These are phyloP conservation scores for Balaeniceps rex DNA, from an alignment of 2,113 vertebrate species.

Conservation along the genomic window DNA sequence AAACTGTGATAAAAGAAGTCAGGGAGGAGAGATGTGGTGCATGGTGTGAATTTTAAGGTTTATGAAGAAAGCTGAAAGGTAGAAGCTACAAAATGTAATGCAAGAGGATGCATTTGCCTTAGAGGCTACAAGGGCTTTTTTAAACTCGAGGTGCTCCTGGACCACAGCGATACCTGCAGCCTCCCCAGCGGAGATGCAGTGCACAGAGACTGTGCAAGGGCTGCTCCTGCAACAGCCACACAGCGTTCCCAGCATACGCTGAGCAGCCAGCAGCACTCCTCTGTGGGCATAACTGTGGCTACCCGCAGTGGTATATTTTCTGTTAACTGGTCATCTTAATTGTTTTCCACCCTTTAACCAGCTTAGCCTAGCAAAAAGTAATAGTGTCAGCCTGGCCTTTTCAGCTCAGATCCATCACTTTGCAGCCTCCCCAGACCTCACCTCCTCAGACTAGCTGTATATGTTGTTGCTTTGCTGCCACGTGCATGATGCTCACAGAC, in stretches of 20 bases:
- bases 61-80: neutral
- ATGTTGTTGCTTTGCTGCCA: neutral
- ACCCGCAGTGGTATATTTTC: neutral
- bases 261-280: neutral
- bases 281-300: neutral
- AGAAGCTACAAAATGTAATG: neutral
- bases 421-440: neutral
- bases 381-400: neutral
- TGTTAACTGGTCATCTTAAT: neutral
- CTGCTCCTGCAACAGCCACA: neutral
- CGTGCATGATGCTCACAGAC: rapidly evolving
- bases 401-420: neutral
- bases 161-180: neutral
- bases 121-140: neutral
- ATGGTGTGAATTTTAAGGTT: neutral
- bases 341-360: neutral
- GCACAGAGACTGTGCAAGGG: neutral
- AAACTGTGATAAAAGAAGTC: neutral
- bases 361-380: neutral
- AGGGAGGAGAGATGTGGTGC: neutral
- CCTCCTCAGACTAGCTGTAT: neutral
- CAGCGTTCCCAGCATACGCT: rapidly evolving
- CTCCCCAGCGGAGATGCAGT: neutral
- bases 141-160: neutral
- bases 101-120: neutral